A percentile compares a stretch with the other conserved stretches of the same genome.
Evolutionary conservation across 1,140 invertebrate genomes (phyloP).

Genomic region (Odontomachus brunneus): DNA sequence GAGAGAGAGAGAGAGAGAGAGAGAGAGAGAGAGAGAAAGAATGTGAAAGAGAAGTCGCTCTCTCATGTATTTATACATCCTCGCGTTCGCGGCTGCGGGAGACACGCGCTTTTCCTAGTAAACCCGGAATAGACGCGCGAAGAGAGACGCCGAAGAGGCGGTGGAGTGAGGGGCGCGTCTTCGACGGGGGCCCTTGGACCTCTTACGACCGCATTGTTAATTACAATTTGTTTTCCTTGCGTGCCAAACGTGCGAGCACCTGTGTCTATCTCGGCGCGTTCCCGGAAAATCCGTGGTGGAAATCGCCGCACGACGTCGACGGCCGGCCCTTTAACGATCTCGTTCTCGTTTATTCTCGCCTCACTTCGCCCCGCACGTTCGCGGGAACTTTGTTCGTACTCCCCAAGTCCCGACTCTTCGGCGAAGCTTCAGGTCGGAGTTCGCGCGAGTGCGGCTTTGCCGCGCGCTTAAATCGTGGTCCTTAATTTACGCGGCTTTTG

Average conservation of each 20-base stretch:
- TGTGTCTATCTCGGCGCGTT: slow-evolving; percentile 55
- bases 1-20: background rate
- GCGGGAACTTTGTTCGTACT: slow-evolving; percentile 22
- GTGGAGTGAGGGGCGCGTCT: slow-evolving; percentile 15
- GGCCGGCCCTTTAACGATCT: slow-evolving; percentile 27
- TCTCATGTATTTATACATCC: slow-evolving; percentile 73
- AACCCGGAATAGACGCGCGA: slow-evolving; percentile 76
- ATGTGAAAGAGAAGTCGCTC: slow-evolving; percentile 13
- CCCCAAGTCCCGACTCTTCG: slow-evolving; percentile 14
- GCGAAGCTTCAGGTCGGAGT: slow-evolving; percentile 2
- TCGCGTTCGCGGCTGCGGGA: slow-evolving; percentile 65
- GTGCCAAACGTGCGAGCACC: slow-evolving; percentile 64
- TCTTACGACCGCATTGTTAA: slow-evolving; percentile 63
- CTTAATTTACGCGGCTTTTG: slow-evolving; percentile 8
- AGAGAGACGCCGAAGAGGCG: slow-evolving; percentile 54
- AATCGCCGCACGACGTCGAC: background rate
- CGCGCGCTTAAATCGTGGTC: background rate
- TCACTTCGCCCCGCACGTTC: background rate
- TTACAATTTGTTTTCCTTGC: slow-evolving; percentile 70
- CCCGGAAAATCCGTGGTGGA: slow-evolving; percentile 36
- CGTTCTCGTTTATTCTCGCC: slow-evolving; percentile 36
- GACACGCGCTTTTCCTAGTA: slow-evolving; percentile 78
- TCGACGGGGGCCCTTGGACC: slow-evolving; percentile 30
- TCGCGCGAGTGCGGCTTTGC: background rate
- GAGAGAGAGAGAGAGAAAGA: slow-evolving; percentile 13